Base-by-base conservation (phyloP, 2,888 invertebrate genomes). In the Stegana nigrithorax region DNA sequence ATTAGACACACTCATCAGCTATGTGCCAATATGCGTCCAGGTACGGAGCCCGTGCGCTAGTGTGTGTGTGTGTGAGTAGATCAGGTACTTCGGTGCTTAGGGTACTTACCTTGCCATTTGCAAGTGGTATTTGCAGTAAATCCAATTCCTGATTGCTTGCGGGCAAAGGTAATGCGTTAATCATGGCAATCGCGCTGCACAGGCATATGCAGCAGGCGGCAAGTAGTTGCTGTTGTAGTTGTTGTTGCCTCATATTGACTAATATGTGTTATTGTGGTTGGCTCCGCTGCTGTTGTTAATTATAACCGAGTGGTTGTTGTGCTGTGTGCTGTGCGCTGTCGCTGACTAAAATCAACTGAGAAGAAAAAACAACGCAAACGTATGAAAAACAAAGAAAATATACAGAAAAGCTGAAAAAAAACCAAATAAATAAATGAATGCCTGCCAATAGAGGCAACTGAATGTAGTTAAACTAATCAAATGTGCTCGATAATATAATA, bases 61-160 rank as follows among this genome's bases (percentile, higher is more conserved):
- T n/a, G n/a, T n/a, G n/a, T n/a, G n/a, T n/a, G n/a, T n/a, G n/a
- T n/a, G n/a, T n/a, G n/a, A n/a, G n/a, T n/a, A n/a, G 12, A 51
- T 0, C 32, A 8, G 25, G 19, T 4, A 5, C 2, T 21, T 51
- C 2, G 8, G 6, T 44, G 21, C 27, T 12, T 51, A 14, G 29
- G 19, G 17, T 5, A 83, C 86, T 84, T 75, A 86, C 86, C 85
- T 85, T 85, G 73, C 81, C 83, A 74, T 83, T 78, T 51, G 73
- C 70, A n/a, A 86, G 73, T n/a, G 86, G 85, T 67, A 86, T 85
- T 70, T 86, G 84, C 61, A 85, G 70, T 57, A 86, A 73, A 70
- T 86, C 84, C 64, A 86, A 71, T 75, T 84, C 84, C 72, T 82
- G 81, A 68, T 82, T 79, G 56, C 71, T 72, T 60, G 76, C 78